phyloP scores from a whole-genome alignment of 2,797 vertebrate genomes.

The Gobio occitaniae region DNA sequence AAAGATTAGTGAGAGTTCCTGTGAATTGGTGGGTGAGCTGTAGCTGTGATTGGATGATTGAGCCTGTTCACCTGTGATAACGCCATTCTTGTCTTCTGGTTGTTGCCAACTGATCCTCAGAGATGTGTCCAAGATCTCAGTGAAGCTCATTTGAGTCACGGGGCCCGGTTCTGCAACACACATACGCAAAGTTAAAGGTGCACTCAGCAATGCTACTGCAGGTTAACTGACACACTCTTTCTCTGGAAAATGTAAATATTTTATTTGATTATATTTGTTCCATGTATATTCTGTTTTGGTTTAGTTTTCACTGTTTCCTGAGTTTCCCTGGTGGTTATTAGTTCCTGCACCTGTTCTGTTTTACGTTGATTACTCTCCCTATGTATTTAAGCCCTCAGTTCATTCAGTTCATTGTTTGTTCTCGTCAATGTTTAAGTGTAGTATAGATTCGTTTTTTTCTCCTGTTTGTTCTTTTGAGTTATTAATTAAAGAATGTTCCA shows the following conservation, averaged over 20 bases:
- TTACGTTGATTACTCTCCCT: background rate
- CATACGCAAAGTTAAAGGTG: conserved; percentile 12
- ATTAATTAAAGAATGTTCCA: background rate
- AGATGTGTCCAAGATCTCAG: conserved; percentile 94
- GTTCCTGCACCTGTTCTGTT: background rate
- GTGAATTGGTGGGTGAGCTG: background rate
- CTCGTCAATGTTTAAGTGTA: background rate
- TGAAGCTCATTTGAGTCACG: conserved; percentile 91
- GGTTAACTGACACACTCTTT: background rate
- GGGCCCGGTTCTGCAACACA: conserved; percentile 84
- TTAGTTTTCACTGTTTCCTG: background rate
- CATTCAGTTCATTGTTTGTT: background rate
- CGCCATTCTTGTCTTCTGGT: conserved; percentile 91
- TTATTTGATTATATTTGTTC: background rate
- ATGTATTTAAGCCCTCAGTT: background rate
- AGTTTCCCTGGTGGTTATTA: background rate
- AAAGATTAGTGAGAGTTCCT: conserved; percentile 5
- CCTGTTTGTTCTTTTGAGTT: background rate
- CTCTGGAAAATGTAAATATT: background rate
- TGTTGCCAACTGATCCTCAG: conserved; percentile 95
- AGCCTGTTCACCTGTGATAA: conserved; percentile 84
- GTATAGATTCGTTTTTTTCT: background rate
- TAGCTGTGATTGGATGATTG: conserved; percentile 36
- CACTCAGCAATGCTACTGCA: background rate
- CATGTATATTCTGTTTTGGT: background rate